A percentile compares a stretch with the other conserved stretches of the same genome.
These are phyloP conservation scores for Sakesphorus luctuosus DNA, from an alignment of 2,113 vertebrate genomes.

Conservation along the genomic window DNA sequence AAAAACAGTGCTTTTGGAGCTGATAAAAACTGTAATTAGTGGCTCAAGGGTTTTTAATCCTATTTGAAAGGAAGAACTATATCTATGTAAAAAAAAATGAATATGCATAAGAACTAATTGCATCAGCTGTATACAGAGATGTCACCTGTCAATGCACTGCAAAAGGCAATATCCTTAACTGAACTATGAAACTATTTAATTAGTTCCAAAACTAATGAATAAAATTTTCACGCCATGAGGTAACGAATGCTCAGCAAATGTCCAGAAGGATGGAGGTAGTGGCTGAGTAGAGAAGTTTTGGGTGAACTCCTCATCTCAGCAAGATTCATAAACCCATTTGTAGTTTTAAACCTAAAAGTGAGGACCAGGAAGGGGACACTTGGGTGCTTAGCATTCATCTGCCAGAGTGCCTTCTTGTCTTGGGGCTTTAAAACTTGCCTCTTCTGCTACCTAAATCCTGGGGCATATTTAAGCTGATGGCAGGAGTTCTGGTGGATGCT, in stretches of 20 bases:
- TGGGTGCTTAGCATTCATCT: not conserved
- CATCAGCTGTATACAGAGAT: not conserved
- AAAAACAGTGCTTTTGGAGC: not conserved
- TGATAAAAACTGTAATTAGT: not conserved
- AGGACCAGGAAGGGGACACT: not conserved
- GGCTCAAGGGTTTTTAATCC: not conserved
- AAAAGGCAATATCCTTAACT: not conserved
- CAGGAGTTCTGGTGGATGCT: not conserved
- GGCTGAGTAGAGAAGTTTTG: not conserved
- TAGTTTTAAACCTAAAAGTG: not conserved
- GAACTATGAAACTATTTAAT: not conserved
- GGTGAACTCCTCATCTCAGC: not conserved
- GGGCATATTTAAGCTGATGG: not conserved
- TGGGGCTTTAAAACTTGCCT: not conserved
- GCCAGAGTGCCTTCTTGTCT: not conserved
- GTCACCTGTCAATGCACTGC: not conserved
- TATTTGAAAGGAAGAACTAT: not conserved
- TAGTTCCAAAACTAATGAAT: not conserved
- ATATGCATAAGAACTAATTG: not conserved
- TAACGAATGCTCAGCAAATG: not conserved
- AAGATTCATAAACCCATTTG: not conserved
- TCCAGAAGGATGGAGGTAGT: fast-evolving
- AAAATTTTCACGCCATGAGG: not conserved
- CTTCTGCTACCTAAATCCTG: not conserved
- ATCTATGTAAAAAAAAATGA: not conserved